Evolutionary conservation across 2,797 vertebrate species (phyloP), one percentile per base, ranked within the genome.

Genomic region (Clamator glandarius): DNA sequence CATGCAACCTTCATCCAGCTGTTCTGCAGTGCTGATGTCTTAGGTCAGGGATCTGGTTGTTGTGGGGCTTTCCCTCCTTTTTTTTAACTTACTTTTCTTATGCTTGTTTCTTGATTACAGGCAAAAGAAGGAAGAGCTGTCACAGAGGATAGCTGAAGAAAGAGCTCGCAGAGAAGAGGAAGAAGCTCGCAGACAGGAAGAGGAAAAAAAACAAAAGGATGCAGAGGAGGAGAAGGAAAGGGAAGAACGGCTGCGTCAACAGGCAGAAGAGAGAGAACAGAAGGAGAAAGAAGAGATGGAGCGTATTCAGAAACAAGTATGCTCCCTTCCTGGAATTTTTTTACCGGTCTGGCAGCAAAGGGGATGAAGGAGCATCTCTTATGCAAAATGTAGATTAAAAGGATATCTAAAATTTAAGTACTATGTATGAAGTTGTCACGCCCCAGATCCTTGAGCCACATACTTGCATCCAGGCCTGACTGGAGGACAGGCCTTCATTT

Each of bases 91-190:
- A 9, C 20, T 63, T 64, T 36, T 59, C 36, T 87, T 44, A 54
- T 6, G 5, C 29, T 50, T 44, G 8, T 87, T 70, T 76, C 41
- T 15, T 59, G 51, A 41, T 59, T n/a, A 19, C 95, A 99, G 99
- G 87, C 97, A 98, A 75, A 98, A 99, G 63, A 98, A 96, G 95
- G 99, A 99, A 91, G 98, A 99, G 92, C 93, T 99, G 92, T 98
- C 98, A 15, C 98, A 98, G 67, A 98, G 97, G 72, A 98, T 98
- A 96, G 98, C 98, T 1, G 98, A 99, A 89, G 99, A 99, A 93
- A 96, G 98, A 92, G 97, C 96, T 7, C 98, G 97, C 11, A 95
- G 98, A 42, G 98, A 99, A 89, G 98, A 98, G 86, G 98, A 98
- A 72, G 98, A 98, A 44, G 95, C 97, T 66, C 97, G 92, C 21